Conservation (phyloP, 2,113 vertebrate species). For the Tachuris rubrigastra region DNA sequence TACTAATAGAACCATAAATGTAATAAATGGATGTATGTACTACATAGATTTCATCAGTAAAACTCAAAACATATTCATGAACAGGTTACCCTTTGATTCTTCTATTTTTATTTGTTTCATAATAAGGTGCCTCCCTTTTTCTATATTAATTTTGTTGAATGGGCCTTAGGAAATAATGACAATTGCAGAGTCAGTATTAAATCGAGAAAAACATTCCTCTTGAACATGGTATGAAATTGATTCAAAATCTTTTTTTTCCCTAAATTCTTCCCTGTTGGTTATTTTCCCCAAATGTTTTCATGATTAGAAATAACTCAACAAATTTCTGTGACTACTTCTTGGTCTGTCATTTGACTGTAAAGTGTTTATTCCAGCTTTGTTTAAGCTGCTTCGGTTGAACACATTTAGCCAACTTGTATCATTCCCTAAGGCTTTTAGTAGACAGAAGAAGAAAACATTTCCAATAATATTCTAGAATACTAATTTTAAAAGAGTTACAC, state of each 20-base stretch:
- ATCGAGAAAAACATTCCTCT: background rate
- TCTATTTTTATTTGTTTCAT: constrained; percentile 23
- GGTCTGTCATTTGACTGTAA: background rate
- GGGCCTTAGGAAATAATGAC: constrained; percentile 1
- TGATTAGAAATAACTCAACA: background rate
- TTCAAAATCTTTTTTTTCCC: background rate
- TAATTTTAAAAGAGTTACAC: background rate
- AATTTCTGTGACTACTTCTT: background rate
- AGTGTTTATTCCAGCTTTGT: constrained; percentile 7
- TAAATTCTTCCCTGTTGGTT: background rate
- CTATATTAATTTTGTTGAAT: background rate
- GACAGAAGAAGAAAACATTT: constrained; percentile 3
- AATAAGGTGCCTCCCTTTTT: background rate
- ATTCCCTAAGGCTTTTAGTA: background rate
- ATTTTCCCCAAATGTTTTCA: background rate
- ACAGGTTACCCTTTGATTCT: constrained; percentile 6
- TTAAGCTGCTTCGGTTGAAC: constrained; percentile 7
- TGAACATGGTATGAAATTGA: background rate
- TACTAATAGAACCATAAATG: constrained; percentile 15
- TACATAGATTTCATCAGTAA: constrained; percentile 9
- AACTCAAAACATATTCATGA: background rate
- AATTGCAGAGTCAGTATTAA: background rate
- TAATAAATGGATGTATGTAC: background rate
- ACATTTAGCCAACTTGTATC: background rate
- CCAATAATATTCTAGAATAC: background rate